Conservation (phyloP, 92 coral and sea anemone species). For the Porites divaricata region DNA sequence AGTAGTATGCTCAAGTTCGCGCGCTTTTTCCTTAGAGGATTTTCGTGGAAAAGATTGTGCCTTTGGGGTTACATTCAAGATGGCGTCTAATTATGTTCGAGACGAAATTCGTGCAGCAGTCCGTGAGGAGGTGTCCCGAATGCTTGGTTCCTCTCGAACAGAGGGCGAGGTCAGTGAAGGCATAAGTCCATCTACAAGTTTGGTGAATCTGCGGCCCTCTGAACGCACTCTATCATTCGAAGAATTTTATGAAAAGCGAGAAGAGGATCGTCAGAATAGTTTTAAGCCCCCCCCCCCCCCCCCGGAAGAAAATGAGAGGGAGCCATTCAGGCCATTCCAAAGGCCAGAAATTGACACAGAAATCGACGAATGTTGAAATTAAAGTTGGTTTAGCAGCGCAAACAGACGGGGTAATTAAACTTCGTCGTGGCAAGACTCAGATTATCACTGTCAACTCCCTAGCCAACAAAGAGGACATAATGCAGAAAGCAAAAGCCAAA, state of each 20-base stretch:
- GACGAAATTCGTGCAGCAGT: constrained; percentile 33
- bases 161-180: not conserved
- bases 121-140: constrained; percentile 22
- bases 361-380: constrained; percentile 57
- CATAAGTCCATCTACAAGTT: not conserved
- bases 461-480: constrained; percentile 58
- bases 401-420: constrained; percentile 67
- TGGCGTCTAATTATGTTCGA: constrained; percentile 21
- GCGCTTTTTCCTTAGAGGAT: not conserved
- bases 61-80: not conserved
- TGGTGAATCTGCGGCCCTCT: not conserved
- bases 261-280: constrained; percentile 48
- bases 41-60: no score
- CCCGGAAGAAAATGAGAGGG: constrained; percentile 38
- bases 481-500: constrained; percentile 55
- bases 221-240: constrained; percentile 57
- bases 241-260: constrained; percentile 57
- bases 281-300: constrained; percentile 57
- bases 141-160: constrained; percentile 22
- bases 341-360: not conserved
- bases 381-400: constrained; percentile 70
- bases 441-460: constrained; percentile 49
- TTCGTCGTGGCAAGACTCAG: constrained; percentile 73
- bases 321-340: constrained; percentile 18
- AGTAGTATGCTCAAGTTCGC: not conserved